Evolutionary conservation across 2,797 vertebrate species (phyloP), one percentile per base, ranked within the genome.

Genomic region (Rhynchonycteris naso): DNA sequence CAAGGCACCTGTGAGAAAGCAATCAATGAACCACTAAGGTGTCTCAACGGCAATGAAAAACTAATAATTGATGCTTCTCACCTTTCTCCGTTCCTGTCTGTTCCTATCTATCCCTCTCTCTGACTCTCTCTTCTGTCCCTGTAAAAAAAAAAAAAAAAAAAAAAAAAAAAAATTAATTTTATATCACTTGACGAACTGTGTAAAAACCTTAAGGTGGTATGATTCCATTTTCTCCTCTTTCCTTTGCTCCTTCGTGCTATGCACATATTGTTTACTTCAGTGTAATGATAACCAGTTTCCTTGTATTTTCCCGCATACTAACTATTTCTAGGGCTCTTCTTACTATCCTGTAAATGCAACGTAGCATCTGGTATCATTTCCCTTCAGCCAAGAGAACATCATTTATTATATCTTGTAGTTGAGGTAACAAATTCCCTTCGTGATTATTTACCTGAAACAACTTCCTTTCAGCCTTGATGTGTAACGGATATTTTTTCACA

Each of bases 111-210:
- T n/a, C n/a, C n/a, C n/a, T n/a, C n/a, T n/a, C n/a, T n/a, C n/a
- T n/a, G n/a, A n/a, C n/a, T n/a, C n/a, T n/a, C n/a, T n/a, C n/a
- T n/a, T n/a, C n/a, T n/a, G n/a, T n/a, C n/a, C n/a, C n/a, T n/a
- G n/a, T n/a, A n/a, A n/a, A n/a, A n/a, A n/a, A n/a, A n/a, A n/a
- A n/a, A n/a, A n/a, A n/a, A n/a, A n/a, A n/a, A n/a, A n/a, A n/a
- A n/a, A n/a, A n/a, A n/a, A n/a, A n/a, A n/a, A n/a, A n/a, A 61
- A 87, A 80, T 90, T 85, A 85, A 52, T 35, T 35, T 80, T 74
- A 66, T 47, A 61, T 5, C 35, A 92, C 63, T 81, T 78, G 56
- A 74, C 15, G 10, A n/a, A 71, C 13, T 47, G 2, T 43, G 0
- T 54, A 83, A 79, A 12, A 91, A 59, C 28, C 21, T 87, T 82